Percentiles rank a stretch among this genome's conserved stretches.
Evolutionary conservation across 1,140 invertebrate genomes (phyloP).

Genomic region (Episyrphus balteatus): DNA sequence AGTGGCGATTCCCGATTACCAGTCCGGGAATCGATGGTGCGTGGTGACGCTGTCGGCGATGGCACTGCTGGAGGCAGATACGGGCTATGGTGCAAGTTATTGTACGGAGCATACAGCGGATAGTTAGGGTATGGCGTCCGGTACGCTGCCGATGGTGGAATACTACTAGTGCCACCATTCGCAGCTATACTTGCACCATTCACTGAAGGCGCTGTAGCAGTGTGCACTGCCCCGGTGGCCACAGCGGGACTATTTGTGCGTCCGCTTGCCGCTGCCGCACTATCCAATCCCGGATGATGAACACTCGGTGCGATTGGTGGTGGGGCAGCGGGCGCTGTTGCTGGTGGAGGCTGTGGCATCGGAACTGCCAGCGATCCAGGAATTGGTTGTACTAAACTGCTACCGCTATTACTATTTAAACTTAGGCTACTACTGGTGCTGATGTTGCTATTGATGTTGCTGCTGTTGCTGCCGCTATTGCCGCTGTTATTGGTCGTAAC

Average conservation of each 20-base stretch:
- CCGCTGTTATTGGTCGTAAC: conserved; percentile 2
- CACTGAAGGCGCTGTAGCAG: conserved; percentile 39
- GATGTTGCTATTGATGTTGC: conserved; percentile 7
- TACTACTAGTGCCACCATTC: conserved; percentile 38
- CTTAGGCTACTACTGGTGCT: conserved; percentile 6
- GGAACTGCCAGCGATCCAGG: conserved; percentile 10
- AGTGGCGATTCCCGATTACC: conserved; percentile 39
- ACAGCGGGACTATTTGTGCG: conserved; percentile 34
- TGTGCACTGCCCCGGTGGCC: conserved; percentile 34
- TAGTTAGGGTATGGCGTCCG: conserved; percentile 49
- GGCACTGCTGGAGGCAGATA: conserved; percentile 47
- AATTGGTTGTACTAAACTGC: conserved; percentile 6
- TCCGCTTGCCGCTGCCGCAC: conserved; percentile 25
- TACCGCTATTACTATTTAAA: not conserved
- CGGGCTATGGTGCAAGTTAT: conserved; percentile 53
- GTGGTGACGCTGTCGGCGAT: conserved; percentile 50
- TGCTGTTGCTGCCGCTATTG: not conserved
- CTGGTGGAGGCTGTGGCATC: conserved; percentile 12
- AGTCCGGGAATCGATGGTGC: conserved; percentile 47
- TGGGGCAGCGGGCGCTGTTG: conserved; percentile 9
- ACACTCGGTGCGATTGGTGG: conserved; percentile 19
- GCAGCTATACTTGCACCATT: conserved; percentile 31
- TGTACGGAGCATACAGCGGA: conserved; percentile 62
- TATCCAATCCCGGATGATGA: conserved; percentile 22
- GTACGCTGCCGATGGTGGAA: conserved; percentile 49